Conservation (phyloP, 2,797 vertebrate species). For the Orientallactaga sibirica region DNA sequence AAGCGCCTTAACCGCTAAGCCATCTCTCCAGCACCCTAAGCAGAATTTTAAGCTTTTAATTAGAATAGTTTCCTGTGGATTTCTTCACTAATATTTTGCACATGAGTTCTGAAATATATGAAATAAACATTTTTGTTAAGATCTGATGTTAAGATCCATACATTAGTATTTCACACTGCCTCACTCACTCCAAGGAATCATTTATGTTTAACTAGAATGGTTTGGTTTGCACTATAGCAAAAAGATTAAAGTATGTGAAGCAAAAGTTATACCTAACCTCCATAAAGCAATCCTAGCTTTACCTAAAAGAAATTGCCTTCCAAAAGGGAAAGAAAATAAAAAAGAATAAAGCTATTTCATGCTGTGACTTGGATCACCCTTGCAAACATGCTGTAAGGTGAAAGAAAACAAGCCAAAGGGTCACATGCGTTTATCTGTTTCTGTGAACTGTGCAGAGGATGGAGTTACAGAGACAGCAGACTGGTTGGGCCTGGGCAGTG, state of each 20-base stretch:
- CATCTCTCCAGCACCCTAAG: too few species aligned
- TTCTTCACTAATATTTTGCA: not conserved
- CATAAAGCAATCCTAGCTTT: not conserved
- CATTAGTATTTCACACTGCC: not conserved
- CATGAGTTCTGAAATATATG: not conserved
- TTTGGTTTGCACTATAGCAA: conserved; percentile 25
- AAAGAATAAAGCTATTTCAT: fast-evolving
- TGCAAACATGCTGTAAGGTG: too few species aligned
- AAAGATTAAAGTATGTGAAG: not conserved
- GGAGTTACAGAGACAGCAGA: too few species aligned
- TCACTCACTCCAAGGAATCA: not conserved
- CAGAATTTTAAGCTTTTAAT: not conserved
- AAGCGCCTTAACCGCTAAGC: too few species aligned
- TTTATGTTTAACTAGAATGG: not conserved
- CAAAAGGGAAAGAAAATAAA: not conserved
- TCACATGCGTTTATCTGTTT: too few species aligned
- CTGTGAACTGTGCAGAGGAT: too few species aligned
- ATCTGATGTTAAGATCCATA: not conserved
- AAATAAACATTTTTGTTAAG: not conserved
- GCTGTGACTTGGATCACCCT: fast-evolving
- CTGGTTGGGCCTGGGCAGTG: too few species aligned
- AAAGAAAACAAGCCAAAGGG: too few species aligned
- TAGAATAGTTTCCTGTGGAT: not conserved
- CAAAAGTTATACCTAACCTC: not conserved
- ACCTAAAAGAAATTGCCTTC: not conserved